Evolutionary conservation across 2,888 invertebrate species (phyloP).

Genomic region (Sinopyrophorus schimmeli): DNA sequence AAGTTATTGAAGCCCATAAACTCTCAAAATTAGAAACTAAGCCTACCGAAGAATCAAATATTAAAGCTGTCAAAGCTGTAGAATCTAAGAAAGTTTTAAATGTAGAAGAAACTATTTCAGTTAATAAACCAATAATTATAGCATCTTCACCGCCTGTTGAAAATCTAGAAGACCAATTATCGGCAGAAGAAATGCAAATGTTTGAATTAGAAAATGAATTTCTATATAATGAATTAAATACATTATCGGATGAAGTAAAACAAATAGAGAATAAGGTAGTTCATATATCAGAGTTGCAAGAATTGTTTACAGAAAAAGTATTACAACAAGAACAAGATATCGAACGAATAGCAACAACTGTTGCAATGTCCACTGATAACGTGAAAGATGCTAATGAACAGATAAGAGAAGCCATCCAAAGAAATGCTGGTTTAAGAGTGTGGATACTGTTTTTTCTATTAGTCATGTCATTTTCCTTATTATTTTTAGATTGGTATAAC

Average conservation of each 20-base stretch:
- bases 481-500: conserved; percentile 99
- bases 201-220: conserved; percentile 91
- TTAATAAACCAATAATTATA: conserved; percentile 29
- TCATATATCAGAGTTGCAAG: conserved; percentile 93
- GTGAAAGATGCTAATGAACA: conserved; percentile 96
- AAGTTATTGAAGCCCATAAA: conserved; percentile 81
- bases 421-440: conserved; percentile 92
- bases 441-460: conserved; percentile 94
- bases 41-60: conserved; percentile 38
- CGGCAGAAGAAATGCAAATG: conserved; percentile 88
- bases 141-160: conserved; percentile 50
- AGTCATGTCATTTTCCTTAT: conserved; percentile 92
- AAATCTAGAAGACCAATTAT: conserved; percentile 68
- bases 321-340: conserved; percentile 93
- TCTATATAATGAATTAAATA: conserved; percentile 84
- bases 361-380: conserved; percentile 92
- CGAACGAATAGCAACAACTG: conserved; percentile 84
- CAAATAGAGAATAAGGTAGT: conserved; percentile 91
- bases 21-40: conserved; percentile 69
- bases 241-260: conserved; percentile 86
- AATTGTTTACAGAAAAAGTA: conserved; percentile 95
- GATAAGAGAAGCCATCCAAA: conserved; percentile 94
- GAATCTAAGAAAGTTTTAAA: neutral
- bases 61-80: neutral
- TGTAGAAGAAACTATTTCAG: conserved; percentile 17